Evolutionary conservation across 2,113 vertebrate species (phyloP).

Genomic region (Lagopus leucura): DNA sequence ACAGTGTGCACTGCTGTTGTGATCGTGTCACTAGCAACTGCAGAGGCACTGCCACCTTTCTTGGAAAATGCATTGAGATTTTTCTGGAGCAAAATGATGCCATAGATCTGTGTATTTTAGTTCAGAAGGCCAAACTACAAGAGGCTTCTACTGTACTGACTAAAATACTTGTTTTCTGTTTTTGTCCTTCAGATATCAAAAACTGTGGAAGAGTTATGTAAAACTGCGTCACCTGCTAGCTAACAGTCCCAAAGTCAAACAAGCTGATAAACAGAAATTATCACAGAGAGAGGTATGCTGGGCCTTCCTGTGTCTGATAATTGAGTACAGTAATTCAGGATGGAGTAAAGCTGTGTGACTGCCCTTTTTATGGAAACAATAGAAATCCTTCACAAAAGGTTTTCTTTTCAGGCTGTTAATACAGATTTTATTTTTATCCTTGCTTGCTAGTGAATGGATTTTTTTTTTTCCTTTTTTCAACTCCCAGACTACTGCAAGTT

Average conservation of each 20-base stretch:
- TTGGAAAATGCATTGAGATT: not conserved
- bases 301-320: not conserved
- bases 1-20: not conserved
- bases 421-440: slow-evolving; percentile 29
- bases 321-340: not conserved
- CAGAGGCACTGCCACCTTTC: not conserved
- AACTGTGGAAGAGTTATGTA: slow-evolving; percentile 99
- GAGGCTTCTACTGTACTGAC: not conserved
- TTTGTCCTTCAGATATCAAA: slow-evolving; percentile 91
- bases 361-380: not conserved
- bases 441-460: not conserved
- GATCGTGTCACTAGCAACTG: not conserved
- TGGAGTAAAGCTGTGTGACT: not conserved
- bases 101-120: not conserved
- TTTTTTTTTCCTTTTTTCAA: not conserved
- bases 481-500: not conserved
- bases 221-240: slow-evolving; percentile 97
- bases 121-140: not conserved
- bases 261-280: slow-evolving; percentile 98
- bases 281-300: slow-evolving; percentile 92
- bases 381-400: not conserved
- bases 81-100: not conserved
- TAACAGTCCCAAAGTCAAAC: slow-evolving; percentile 98
- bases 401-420: not conserved
- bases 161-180: not conserved